Conservation (phyloP, 2,888 invertebrate genomes). For the Eilema caniola region DNA sequence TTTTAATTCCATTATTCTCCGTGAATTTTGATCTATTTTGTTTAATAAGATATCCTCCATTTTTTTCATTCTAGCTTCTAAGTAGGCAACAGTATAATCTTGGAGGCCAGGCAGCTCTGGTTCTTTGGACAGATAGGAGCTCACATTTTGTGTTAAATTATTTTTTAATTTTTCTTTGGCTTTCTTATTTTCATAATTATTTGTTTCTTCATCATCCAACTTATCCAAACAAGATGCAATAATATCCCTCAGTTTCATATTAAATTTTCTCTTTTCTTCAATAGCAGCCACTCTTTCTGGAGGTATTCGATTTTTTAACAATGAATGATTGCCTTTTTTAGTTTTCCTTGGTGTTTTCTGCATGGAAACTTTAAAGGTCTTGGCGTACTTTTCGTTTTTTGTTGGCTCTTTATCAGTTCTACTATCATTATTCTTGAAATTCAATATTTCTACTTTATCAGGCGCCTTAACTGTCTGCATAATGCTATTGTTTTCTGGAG, state of each 20-base stretch:
- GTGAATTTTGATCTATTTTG: conserved; percentile 76
- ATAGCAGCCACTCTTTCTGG: conserved; percentile 75
- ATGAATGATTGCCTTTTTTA: conserved; percentile 19
- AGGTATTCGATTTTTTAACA: conserved; percentile 50
- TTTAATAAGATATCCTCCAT: conserved; percentile 72
- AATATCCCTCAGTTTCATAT: conserved; percentile 77
- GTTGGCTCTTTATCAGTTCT: neutral
- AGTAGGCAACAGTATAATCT: conserved; percentile 63
- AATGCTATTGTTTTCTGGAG: neutral
- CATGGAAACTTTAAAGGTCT: neutral
- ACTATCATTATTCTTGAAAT: neutral
- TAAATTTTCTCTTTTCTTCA: conserved; percentile 76
- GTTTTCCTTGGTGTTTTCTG: neutral
- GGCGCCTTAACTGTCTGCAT: neutral
- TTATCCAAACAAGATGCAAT: conserved; percentile 72
- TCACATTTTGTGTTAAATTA: conserved; percentile 28
- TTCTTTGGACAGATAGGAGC: conserved; percentile 46
- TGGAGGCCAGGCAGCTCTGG: conserved; percentile 49
- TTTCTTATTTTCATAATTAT: conserved; percentile 38
- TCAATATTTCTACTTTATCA: neutral
- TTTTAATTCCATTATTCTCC: conserved; percentile 69
- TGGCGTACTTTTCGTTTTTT: neutral
- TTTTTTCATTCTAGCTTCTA: conserved; percentile 72
- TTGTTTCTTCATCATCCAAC: conserved; percentile 57
- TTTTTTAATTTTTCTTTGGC: conserved; percentile 24